A percentile compares a stretch with the other conserved stretches of the same genome.
Conservation (phyloP, 2,113 vertebrate species). For the Heterocephalus glaber region DNA sequence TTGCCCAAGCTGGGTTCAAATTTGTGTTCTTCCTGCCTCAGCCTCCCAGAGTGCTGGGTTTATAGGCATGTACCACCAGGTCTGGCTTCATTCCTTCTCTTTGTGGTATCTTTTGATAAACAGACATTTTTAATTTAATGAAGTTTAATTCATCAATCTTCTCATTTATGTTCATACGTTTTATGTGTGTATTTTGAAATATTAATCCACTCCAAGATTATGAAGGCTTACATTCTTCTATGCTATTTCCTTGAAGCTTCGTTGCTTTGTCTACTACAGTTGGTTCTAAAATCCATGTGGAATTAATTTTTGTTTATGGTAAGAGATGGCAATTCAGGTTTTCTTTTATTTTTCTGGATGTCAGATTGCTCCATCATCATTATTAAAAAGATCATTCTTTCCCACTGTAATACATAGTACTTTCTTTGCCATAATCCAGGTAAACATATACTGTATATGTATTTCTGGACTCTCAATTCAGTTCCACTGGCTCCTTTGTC, state of each 20-base stretch:
- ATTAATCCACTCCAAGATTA: neutral
- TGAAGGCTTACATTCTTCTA: neutral
- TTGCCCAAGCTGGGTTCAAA: neutral
- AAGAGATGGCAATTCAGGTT: neutral
- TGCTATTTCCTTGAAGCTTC: neutral
- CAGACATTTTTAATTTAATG: neutral
- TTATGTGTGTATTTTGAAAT: neutral
- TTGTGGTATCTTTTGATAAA: neutral
- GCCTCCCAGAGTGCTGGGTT: neutral
- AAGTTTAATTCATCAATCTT: neutral
- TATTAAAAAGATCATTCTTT: neutral
- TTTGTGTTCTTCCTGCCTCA: neutral
- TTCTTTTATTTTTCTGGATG: neutral
- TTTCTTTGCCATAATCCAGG: neutral
- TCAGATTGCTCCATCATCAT: too few relatives aligned
- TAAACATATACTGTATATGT: neutral
- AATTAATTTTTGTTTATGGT: neutral
- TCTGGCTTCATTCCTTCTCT: neutral
- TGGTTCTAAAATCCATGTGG: neutral
- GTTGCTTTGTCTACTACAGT: neutral
- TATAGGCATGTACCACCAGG: neutral
- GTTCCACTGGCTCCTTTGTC: neutral
- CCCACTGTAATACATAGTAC: fast-evolving
- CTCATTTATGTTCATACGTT: neutral
- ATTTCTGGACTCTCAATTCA: neutral